phyloP scores from a whole-genome alignment of 1,140 invertebrate species.

The Drosophila elegans region DNA sequence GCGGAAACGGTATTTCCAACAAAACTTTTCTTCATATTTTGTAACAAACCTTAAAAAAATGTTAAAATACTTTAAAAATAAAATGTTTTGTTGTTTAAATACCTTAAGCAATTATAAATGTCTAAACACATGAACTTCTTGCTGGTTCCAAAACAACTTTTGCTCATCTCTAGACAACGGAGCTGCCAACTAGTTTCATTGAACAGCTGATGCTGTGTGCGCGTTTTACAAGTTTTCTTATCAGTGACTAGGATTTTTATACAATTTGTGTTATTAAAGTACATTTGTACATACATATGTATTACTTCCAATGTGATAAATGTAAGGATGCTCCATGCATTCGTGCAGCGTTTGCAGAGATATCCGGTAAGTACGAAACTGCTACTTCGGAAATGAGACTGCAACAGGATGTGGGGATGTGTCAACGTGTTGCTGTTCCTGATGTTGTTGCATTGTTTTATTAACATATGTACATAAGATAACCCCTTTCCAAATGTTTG shows the following conservation, averaged over 20 bases:
- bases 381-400: constrained; percentile 56
- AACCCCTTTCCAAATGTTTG: no score
- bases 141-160: not conserved
- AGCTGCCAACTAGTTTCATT: constrained; percentile 45
- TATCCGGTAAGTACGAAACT: constrained; percentile 37
- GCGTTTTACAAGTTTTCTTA: constrained; percentile 14
- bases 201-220: constrained; percentile 9
- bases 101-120: not conserved
- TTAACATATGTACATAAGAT: not conserved
- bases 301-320: not conserved
- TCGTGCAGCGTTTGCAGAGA: constrained; percentile 29
- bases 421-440: constrained; percentile 60
- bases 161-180: not conserved
- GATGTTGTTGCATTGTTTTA: constrained; percentile 48
- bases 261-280: not conserved
- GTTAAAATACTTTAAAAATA: no score
- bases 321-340: not conserved
- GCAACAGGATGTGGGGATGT: constrained; percentile 43
- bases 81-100: no score
- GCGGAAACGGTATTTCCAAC: no score
- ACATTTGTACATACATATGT: no score
- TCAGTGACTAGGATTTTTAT: constrained; percentile 7
- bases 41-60: no score
- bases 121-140: not conserved
- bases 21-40: no score